phyloP scores from a whole-genome alignment of 2,113 vertebrate species.

The Hemiscyllium ocellatum region DNA sequence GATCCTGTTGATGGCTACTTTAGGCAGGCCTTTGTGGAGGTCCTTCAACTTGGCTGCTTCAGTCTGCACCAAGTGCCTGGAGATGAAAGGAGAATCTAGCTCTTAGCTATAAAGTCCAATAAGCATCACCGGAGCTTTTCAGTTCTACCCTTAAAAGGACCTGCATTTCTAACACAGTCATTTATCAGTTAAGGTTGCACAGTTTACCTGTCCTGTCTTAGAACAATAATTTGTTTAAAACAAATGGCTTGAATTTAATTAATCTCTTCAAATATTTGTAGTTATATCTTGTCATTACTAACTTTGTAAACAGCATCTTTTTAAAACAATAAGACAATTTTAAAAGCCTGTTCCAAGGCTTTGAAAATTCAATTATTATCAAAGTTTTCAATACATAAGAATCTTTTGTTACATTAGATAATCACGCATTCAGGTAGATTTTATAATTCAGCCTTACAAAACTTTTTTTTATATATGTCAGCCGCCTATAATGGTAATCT shows the following conservation, averaged over 20 bases:
- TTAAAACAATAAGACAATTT: not conserved
- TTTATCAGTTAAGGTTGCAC: not conserved
- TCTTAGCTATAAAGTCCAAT: no score
- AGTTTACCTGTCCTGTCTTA: not conserved
- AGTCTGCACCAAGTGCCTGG: no score
- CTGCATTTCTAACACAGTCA: not conserved
- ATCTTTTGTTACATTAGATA: not conserved
- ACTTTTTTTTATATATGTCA: not conserved
- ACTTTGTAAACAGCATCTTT: not conserved
- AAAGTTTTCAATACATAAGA: not conserved
- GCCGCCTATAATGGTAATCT: not conserved
- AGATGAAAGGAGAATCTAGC: no score
- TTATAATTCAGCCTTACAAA: not conserved
- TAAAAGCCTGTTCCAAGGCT: not conserved
- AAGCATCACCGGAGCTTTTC: no score
- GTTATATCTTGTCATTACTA: not conserved
- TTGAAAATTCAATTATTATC: not conserved
- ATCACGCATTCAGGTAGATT: not conserved
- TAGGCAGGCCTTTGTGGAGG: no score
- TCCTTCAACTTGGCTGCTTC: no score
- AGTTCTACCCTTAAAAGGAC: not conserved
- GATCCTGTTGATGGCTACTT: no score
- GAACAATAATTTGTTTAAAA: not conserved
- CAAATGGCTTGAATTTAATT: not conserved
- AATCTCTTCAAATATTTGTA: not conserved